Base-by-base conservation (phyloP, 1,140 invertebrate genomes). In the Xylocopa sonorina region DNA sequence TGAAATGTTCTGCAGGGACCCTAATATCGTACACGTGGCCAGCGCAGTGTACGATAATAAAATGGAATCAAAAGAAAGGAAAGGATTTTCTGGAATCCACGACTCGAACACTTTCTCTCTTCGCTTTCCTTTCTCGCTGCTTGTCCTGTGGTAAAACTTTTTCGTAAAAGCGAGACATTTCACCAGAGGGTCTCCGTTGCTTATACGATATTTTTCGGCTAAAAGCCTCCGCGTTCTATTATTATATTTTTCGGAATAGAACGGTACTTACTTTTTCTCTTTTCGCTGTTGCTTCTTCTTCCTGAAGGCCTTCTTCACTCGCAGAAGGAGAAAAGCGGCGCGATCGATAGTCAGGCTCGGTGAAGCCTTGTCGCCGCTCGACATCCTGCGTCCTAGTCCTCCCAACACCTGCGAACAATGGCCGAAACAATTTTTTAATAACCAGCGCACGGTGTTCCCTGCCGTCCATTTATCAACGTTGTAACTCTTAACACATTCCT, bases 251-350 rank as follows among this genome's bases (percentile, higher is more conserved):
- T n/a, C 12, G 5, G 38, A 55, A 29, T 21, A n/a, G 29, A 27
- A 1, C 12, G 83, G n/a, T n/a, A n/a, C 88, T 90, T 82, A 94
- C 96, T 96, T 96, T 92, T 96, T 96, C 76, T 98, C 96, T 88
- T 97, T 97, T 77, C 96, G 94, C 88, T 96, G 95, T 88, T 97
- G 95, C 85, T 96, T 96, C 92, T 97, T 98, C 94, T 97, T 98
- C 92, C 97, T 97, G 93, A 98, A 98, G 29, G 97, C 97, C 89
- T 96, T 95, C 89, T 97, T 97, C 51, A 98, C 97, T 80, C 97
- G 93, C 73, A 98, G 94, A 75, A 98, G 94, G 27, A 98, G 94
- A 92, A 98, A 98, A 29, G 97, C 97, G 43, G 97, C 97, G 77
- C 96, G 94, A 93, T 97, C 97, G 88, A 97, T 97, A 74, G 96